Conservation (phyloP, 2,797 vertebrate genomes). For the Phrynocephalus forsythii region DNA sequence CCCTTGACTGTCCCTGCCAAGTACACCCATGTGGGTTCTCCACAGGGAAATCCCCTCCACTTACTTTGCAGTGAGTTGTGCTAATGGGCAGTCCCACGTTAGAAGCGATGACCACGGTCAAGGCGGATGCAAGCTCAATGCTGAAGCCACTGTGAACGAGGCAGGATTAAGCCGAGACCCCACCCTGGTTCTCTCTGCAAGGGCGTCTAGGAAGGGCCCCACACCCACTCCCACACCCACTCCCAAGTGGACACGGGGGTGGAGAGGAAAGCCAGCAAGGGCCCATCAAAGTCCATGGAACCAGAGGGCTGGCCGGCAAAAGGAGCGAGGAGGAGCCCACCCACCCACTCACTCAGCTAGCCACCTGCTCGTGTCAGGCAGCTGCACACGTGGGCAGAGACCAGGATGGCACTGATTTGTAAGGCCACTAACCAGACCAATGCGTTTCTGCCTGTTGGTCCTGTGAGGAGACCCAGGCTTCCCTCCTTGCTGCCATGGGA, state of each 20-base stretch:
- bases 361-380: too few relatives aligned
- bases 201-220: neutral
- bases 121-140: constrained; percentile 93
- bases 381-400: too few relatives aligned
- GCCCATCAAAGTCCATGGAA: too few relatives aligned
- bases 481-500: too few relatives aligned
- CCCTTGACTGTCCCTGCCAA: neutral
- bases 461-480: too few relatives aligned
- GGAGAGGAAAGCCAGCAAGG: neutral
- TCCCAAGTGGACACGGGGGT: neutral
- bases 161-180: too few relatives aligned
- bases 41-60: neutral
- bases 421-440: too few relatives aligned
- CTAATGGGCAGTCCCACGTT: constrained; percentile 96
- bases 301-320: too few relatives aligned
- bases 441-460: too few relatives aligned
- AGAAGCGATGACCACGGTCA: constrained; percentile 94
- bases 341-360: too few relatives aligned
- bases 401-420: too few relatives aligned
- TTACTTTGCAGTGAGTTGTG: constrained; percentile 98
- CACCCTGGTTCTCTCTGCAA: neutral
- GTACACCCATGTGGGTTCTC: rapidly evolving
- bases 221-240: neutral
- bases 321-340: too few relatives aligned
- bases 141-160: constrained; percentile 89